phyloP scores from a whole-genome alignment of 2,113 vertebrate genomes.

The Nematolebias whitei region DNA sequence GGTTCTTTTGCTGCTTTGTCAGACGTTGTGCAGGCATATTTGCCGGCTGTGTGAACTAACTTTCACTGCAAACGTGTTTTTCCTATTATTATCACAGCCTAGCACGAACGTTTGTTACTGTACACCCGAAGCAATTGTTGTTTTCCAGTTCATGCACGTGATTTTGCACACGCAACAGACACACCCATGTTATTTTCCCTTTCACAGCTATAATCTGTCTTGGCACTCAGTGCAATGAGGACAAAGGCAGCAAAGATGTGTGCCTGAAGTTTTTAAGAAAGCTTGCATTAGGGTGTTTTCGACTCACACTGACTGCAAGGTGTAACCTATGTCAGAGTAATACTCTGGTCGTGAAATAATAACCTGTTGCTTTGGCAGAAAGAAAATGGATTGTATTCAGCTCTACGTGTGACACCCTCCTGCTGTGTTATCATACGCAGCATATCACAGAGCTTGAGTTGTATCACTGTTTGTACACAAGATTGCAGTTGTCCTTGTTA shows the following conservation, averaged over 20 bases:
- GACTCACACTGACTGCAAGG: conserved; percentile 36
- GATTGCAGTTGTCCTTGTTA: neutral
- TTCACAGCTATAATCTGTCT: conserved; percentile 24
- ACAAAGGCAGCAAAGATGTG: conserved; percentile 18
- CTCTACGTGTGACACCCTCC: conserved; percentile 5
- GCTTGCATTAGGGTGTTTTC: conserved; percentile 11
- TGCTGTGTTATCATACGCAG: conserved; percentile 13
- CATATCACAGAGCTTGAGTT: neutral
- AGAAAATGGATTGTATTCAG: conserved; percentile 28
- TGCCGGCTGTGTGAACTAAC: conserved; percentile 16
- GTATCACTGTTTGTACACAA: conserved; percentile 11
- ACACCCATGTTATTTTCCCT: conserved; percentile 37
- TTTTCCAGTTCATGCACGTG: conserved; percentile 14
- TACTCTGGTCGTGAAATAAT: conserved; percentile 55
- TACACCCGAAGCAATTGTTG: conserved; percentile 34
- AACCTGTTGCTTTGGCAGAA: conserved; percentile 58
- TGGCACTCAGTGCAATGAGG: neutral
- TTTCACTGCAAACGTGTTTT: conserved; percentile 25
- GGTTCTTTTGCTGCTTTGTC: conserved; percentile 16
- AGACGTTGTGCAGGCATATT: conserved; percentile 32
- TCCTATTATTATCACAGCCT: conserved; percentile 41
- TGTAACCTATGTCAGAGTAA: conserved; percentile 71
- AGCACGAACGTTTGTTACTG: conserved; percentile 43
- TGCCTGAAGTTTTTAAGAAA: neutral
- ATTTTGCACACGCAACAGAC: conserved; percentile 7